phyloP scores from a whole-genome alignment of 2,888 invertebrate genomes.

The Heliconius erato region DNA sequence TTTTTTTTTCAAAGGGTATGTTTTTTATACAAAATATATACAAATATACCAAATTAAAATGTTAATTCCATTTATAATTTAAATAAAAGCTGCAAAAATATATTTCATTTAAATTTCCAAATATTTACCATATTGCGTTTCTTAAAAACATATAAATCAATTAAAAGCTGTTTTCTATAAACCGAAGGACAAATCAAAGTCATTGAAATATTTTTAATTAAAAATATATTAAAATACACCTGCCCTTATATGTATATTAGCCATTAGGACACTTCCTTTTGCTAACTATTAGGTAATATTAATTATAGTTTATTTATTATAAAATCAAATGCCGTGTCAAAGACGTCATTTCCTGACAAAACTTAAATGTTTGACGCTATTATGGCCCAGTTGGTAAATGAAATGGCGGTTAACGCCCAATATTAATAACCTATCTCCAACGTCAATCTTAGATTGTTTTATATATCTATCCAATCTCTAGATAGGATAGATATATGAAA shows the following conservation, averaged over 20 bases:
- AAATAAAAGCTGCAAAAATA: neutral
- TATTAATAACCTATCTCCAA: too few species aligned
- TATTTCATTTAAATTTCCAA: neutral
- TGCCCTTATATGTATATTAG: neutral
- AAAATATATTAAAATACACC: slow-evolving; percentile 14
- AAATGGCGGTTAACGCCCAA: too few species aligned
- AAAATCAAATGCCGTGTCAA: neutral
- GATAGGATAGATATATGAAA: too few species aligned
- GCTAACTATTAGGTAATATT: neutral
- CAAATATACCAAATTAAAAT: too few species aligned
- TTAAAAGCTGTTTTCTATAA: neutral
- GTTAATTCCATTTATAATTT: too few species aligned
- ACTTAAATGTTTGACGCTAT: neutral
- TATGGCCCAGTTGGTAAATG: neutral
- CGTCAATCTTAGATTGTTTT: too few species aligned
- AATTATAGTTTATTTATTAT: neutral
- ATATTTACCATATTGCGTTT: neutral
- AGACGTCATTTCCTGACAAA: neutral
- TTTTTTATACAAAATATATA: too few species aligned
- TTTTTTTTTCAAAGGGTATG: too few species aligned
- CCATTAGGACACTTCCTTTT: slow-evolving; percentile 12
- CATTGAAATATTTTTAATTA: neutral
- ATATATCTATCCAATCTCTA: too few species aligned
- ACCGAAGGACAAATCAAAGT: slow-evolving; percentile 30
- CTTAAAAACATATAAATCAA: slow-evolving; percentile 2